phyloP scores from a whole-genome alignment of 1,140 invertebrate species.

The Brachionus asplanchnoidis region DNA sequence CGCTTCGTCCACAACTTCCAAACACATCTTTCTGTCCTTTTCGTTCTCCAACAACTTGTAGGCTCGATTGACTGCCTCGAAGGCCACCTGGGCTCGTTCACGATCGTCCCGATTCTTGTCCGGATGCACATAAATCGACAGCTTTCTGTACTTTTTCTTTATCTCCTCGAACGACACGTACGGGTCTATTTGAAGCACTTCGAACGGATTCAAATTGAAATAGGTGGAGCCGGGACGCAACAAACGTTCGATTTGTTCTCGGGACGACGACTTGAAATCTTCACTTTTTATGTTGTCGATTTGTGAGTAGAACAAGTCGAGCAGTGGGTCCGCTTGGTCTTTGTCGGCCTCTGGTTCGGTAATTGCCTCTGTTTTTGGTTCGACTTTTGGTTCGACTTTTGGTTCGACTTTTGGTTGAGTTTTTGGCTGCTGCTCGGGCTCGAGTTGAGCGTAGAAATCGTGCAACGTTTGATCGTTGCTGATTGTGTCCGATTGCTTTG shows the following conservation, averaged over 20 bases:
- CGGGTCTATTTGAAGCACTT: slow-evolving; percentile 88
- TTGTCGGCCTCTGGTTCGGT: neutral
- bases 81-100: slow-evolving; percentile 79
- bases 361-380: too few species aligned
- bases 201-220: slow-evolving; percentile 91
- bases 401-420: too few species aligned
- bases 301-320: neutral
- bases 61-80: slow-evolving; percentile 81
- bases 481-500: neutral
- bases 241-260: slow-evolving; percentile 88
- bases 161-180: slow-evolving; percentile 80
- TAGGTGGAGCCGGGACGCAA: slow-evolving; percentile 87
- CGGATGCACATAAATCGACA: slow-evolving; percentile 96
- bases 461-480: neutral
- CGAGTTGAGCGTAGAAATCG: neutral
- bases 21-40: slow-evolving; percentile 82
- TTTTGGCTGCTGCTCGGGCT: neutral
- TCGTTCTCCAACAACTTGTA: slow-evolving; percentile 95
- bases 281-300: slow-evolving; percentile 17
- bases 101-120: slow-evolving; percentile 94
- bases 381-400: too few species aligned
- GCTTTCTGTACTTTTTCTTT: slow-evolving; percentile 89
- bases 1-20: slow-evolving; percentile 94
- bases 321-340: neutral
- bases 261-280: slow-evolving; percentile 56